phyloP scores from a whole-genome alignment of 2,113 vertebrate species.

The Psophia crepitans region DNA sequence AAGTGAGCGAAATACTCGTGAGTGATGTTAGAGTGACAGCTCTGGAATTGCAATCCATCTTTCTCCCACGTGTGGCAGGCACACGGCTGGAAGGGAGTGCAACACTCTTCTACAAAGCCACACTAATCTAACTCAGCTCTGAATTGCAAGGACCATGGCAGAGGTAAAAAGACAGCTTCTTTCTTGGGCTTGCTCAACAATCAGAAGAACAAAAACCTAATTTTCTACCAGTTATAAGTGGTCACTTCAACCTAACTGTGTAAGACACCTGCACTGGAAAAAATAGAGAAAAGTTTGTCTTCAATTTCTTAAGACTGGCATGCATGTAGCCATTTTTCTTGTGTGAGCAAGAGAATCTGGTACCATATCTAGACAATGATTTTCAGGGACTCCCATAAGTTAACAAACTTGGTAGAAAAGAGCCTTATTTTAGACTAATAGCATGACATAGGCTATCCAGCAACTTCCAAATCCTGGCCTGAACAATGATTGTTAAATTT shows the following conservation, averaged over 20 bases:
- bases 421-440: background rate
- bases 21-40: background rate
- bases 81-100: background rate
- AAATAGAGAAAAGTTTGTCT: background rate
- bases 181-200: background rate
- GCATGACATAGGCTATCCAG: background rate
- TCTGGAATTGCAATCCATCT: background rate
- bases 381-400: background rate
- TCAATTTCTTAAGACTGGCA: background rate
- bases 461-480: background rate
- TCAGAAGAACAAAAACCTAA: background rate
- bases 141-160: background rate
- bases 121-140: background rate
- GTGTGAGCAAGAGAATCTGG: background rate
- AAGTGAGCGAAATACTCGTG: accelerated
- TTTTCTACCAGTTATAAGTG: background rate
- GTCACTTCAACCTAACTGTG: background rate
- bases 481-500: background rate
- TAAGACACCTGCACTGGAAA: background rate
- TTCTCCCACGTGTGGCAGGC: background rate
- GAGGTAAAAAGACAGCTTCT: background rate
- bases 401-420: background rate
- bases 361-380: background rate
- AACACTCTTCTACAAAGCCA: background rate
- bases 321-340: background rate